Evolutionary conservation across 2,888 invertebrate genomes (phyloP).

Genomic region (Pyrochroa serraticornis): DNA sequence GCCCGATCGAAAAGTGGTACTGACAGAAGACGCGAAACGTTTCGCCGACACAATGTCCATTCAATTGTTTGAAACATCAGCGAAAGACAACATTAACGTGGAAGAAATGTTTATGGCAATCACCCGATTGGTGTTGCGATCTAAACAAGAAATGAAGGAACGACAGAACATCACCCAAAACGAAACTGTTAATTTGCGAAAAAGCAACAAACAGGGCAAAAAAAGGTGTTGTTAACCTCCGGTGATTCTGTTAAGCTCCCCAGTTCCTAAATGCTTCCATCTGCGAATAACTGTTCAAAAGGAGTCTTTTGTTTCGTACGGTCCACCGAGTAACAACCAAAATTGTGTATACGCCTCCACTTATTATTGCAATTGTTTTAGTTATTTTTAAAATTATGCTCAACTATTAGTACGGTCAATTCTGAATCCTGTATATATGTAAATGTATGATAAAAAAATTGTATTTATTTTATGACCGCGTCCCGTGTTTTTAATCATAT

Average conservation of each 20-base stretch:
- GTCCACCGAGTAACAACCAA: too few relatives aligned
- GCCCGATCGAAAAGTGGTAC: conserved; percentile 92
- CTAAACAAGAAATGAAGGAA: conserved; percentile 82
- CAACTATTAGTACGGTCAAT: conserved; percentile 12
- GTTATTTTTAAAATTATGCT: conserved; percentile 2
- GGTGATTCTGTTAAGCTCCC: not conserved
- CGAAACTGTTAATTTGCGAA: conserved; percentile 76
- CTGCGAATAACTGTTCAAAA: not conserved
- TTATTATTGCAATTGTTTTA: too few relatives aligned
- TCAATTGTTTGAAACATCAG: conserved; percentile 96
- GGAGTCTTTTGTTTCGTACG: not conserved
- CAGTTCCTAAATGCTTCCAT: conserved; percentile 18
- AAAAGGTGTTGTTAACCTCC: conserved; percentile 64
- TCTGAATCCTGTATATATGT: conserved; percentile 24
- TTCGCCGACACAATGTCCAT: conserved; percentile 98
- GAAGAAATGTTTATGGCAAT: conserved; percentile 91
- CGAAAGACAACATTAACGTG: conserved; percentile 98
- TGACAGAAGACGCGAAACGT: conserved; percentile 95
- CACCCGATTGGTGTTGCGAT: conserved; percentile 80
- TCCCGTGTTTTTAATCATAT: conserved; percentile 9
- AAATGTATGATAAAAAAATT: conserved; percentile 17
- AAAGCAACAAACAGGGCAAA: conserved; percentile 67
- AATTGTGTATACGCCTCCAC: not conserved
- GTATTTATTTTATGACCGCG: conserved; percentile 24
- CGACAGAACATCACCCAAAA: conserved; percentile 72